phyloP scores from a whole-genome alignment of 2,797 vertebrate genomes.

The Kryptolebias ocellatus region DNA sequence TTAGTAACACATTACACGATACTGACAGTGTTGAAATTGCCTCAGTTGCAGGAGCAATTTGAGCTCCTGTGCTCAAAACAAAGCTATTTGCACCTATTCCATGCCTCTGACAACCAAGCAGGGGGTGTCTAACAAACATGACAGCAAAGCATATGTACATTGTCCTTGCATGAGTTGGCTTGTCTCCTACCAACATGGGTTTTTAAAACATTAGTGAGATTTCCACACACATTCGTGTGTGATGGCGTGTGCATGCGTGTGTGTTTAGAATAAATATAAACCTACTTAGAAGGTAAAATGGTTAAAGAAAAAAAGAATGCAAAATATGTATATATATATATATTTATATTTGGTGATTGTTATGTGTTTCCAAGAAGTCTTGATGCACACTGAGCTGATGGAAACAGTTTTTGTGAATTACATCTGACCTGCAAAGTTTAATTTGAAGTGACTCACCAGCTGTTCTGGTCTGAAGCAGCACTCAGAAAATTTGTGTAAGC shows the following conservation, averaged over 20 bases:
- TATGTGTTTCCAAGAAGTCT: not conserved
- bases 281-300: too few species aligned
- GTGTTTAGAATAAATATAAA: not conserved
- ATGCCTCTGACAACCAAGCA: constrained; percentile 4
- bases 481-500: too few species aligned
- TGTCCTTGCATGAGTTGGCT: not conserved
- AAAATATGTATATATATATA: not conserved
- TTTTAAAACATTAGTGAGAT: not conserved
- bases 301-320: not conserved
- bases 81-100: constrained; percentile 5
- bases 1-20: not conserved
- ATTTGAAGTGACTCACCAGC: too few species aligned
- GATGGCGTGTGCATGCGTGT: not conserved
- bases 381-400: not conserved
- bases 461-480: too few species aligned
- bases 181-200: not conserved
- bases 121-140: not conserved
- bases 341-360: not conserved
- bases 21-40: not conserved
- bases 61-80: constrained; percentile 1
- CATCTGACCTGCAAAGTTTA: too few species aligned
- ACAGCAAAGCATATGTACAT: too few species aligned
- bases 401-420: too few species aligned
- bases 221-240: not conserved
- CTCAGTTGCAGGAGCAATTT: constrained; percentile 4